Base-by-base conservation (phyloP, 2,797 vertebrate species). In the Agapornis canus region DNA sequence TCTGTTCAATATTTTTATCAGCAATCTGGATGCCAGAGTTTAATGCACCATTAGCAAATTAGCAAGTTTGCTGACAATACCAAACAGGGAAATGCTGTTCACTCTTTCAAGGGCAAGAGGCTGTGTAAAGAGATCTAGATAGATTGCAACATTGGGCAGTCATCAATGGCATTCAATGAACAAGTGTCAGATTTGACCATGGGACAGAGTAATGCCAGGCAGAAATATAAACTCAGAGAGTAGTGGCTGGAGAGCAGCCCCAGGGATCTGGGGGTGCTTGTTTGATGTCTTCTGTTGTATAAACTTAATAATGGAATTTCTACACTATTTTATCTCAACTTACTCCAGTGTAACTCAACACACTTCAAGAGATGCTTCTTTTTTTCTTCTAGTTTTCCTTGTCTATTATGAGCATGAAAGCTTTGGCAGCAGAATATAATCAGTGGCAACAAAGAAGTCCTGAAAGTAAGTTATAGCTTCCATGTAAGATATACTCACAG, bases 381-480 rank as follows among this genome's bases (percentile, higher is more conserved):
- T 87, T 79, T 23, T 87, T 81, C 11, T 97, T 94, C 47, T 21
- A 98, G 98, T 19, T 96, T 20, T 82, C 96, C 54, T 59, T 98
- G 71, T 95, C 96, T 87, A 69, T 83, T 71, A 82, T 79, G 88
- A 88, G 9, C 45, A 13, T 73, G 68, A 98, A 97, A 80, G 81
- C 84, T 93, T 92, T 98, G 81, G 27, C 71, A 40, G 95, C 21
- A 5, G 97, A 98, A 78, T 73, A 39, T 57, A 70, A 3, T 61
- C 93, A 97, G 7, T 98, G 96, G 97, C 90, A 97, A 32, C 69
- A 56, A 7, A 96, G 60, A 94, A 89, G 13, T 65, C 98, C 97
- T 72, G 96, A 98, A 94, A 4, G 98, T 98, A 98, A 98, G 97
- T 92, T 63, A 42, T 17, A 59, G 10, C 49, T 65, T 82, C 13